Conservation (phyloP, 2,797 vertebrate species). For the Syndactyla subalaris region DNA sequence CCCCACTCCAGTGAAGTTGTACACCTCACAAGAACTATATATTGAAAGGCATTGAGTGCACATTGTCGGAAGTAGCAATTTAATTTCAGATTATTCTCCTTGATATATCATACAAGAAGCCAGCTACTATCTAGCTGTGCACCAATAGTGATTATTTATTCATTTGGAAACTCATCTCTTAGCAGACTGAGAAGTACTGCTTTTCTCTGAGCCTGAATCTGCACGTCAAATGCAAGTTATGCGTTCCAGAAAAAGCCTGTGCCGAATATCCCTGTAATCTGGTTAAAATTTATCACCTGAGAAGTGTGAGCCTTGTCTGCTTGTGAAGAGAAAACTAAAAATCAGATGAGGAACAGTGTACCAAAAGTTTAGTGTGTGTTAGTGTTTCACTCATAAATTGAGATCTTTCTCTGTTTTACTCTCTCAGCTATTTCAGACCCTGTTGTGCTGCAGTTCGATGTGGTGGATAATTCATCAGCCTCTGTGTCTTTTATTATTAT, state of each 20-base stretch:
- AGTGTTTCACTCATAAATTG: not conserved
- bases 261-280: not conserved
- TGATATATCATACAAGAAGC: conserved; percentile 24
- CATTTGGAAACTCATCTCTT: conserved; percentile 34
- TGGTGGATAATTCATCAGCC: not conserved
- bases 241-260: not conserved
- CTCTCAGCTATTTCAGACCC: conserved; percentile 3
- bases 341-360: not conserved
- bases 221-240: not conserved
- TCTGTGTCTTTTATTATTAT: conserved; percentile 37
- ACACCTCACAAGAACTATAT: not conserved
- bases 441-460: not conserved
- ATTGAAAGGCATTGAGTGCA: not conserved
- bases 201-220: conserved; percentile 34
- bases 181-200: conserved; percentile 7
- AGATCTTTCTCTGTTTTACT: not conserved
- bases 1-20: not conserved
- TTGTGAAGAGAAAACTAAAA: not conserved
- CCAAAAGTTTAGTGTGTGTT: conserved; percentile 1
- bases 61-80: conserved; percentile 18
- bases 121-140: conserved; percentile 27
- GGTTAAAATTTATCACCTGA: conserved; percentile 4
- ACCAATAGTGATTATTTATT: conserved; percentile 54
- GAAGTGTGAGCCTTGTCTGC: not conserved
- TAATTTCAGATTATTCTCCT: conserved; percentile 39